A percentile compares a stretch with the other conserved stretches of the same genome.
These are phyloP conservation scores for Acipenser oxyrinchus DNA, from an alignment of 2,797 vertebrate species.

Conservation along the genomic window DNA sequence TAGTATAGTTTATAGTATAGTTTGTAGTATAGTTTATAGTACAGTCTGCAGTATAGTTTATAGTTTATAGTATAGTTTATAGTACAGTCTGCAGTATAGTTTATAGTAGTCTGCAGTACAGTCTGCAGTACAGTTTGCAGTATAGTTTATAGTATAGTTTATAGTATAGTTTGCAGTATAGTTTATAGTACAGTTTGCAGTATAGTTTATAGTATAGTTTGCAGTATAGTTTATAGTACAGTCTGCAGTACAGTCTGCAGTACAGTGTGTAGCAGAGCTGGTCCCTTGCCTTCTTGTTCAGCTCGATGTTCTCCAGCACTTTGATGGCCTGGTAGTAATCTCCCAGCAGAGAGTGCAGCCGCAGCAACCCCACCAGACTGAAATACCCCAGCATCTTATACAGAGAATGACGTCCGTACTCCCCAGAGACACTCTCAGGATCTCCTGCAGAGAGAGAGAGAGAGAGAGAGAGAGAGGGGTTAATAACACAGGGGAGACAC, in stretches of 20 bases:
- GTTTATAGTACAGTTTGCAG: not conserved
- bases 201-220: too few species aligned
- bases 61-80: too few species aligned
- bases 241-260: not conserved
- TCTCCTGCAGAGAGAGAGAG: conserved; percentile 61
- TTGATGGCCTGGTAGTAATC: conserved; percentile 99
- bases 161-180: too few species aligned
- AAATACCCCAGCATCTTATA: conserved; percentile 99
- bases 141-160: too few species aligned
- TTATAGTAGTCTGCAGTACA: too few species aligned
- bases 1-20: too few species aligned
- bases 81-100: too few species aligned
- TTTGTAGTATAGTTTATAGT: too few species aligned
- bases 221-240: not conserved
- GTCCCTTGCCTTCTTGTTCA: conserved; percentile 42
- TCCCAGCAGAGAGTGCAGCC: conserved; percentile 88
- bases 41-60: too few species aligned
- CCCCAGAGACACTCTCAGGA: conserved; percentile 92
- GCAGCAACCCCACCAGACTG: conserved; percentile 89
- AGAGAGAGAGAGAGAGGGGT: too few species aligned
- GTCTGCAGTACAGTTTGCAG: too few species aligned
- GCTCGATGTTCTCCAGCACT: conserved; percentile 95
- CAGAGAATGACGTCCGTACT: conserved; percentile 92
- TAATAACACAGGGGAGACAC: too few species aligned
- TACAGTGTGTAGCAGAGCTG: not conserved